A percentile compares a stretch with the other conserved stretches of the same genome.
Conservation (phyloP, 2,113 vertebrate genomes). For the Corythornis cristatus region DNA sequence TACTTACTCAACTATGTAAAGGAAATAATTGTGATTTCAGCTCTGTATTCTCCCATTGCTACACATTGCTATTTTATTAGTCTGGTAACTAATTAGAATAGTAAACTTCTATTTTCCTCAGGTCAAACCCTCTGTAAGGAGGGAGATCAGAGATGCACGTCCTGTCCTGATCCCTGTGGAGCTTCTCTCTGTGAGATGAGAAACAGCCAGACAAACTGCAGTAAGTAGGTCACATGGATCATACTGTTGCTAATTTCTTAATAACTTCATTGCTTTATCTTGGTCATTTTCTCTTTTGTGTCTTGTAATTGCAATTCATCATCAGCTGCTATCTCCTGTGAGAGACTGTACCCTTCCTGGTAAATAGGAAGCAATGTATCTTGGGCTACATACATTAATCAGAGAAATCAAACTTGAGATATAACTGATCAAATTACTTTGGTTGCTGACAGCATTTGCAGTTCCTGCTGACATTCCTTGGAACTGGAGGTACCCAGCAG, state of each 20-base stretch:
- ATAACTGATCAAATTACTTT: background rate
- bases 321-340: background rate
- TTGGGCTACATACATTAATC: background rate
- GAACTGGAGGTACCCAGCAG: background rate
- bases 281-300: background rate
- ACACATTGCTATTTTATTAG: background rate
- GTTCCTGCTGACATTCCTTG: background rate
- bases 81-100: background rate
- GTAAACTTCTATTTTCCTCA: slow-evolving; percentile 54
- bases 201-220: slow-evolving; percentile 80
- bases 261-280: background rate
- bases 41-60: background rate
- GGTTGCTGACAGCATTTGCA: background rate
- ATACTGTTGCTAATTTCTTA: background rate
- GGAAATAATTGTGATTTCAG: background rate
- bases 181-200: slow-evolving; percentile 75
- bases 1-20: background rate
- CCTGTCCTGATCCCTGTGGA: slow-evolving; percentile 80
- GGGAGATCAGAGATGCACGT: slow-evolving; percentile 81
- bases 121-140: slow-evolving; percentile 81
- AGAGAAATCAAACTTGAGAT: background rate
- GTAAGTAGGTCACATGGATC: slow-evolving; percentile 78
- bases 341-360: background rate
- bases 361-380: background rate
- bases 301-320: background rate